These are phyloP conservation scores for Manacus vitellinus DNA, from an alignment of 2,113 vertebrate species.

Conservation along the genomic window DNA sequence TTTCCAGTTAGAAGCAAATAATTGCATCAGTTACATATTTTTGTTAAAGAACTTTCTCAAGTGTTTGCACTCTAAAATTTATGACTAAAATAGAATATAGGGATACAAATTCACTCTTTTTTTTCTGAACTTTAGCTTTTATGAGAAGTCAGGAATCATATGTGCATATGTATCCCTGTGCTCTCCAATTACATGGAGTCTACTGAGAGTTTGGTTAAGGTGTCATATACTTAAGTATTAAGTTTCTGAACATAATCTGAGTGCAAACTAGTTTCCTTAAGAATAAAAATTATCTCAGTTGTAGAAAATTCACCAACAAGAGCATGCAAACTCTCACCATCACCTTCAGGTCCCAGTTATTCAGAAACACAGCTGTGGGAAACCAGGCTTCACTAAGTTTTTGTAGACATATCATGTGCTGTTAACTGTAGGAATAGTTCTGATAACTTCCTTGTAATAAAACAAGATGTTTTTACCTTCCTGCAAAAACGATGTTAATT, in stretches of 20 bases:
- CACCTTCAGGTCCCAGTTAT: not conserved
- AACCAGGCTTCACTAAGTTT: not conserved
- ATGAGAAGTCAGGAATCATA: not conserved
- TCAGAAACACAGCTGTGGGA: not conserved
- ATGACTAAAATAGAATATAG: accelerated
- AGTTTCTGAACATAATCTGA: not conserved
- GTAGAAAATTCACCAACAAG: not conserved
- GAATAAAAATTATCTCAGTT: not conserved
- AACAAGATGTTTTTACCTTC: not conserved
- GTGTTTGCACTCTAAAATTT: not conserved
- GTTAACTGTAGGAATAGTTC: not conserved
- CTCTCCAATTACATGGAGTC: not conserved
- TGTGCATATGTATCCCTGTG: accelerated
- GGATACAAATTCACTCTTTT: accelerated
- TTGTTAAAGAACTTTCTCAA: not conserved
- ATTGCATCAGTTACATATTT: not conserved
- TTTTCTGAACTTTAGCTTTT: not conserved
- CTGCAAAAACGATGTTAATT: not conserved
- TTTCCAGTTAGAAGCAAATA: not conserved
- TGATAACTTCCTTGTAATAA: not conserved
- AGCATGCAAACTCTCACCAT: not conserved
- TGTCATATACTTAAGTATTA: not conserved
- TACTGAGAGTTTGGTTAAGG: not conserved
- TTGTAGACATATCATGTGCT: not conserved
- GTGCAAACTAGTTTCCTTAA: not conserved